Evolutionary conservation across 2,113 vertebrate genomes (phyloP).

Genomic region (Corapipo altera): DNA sequence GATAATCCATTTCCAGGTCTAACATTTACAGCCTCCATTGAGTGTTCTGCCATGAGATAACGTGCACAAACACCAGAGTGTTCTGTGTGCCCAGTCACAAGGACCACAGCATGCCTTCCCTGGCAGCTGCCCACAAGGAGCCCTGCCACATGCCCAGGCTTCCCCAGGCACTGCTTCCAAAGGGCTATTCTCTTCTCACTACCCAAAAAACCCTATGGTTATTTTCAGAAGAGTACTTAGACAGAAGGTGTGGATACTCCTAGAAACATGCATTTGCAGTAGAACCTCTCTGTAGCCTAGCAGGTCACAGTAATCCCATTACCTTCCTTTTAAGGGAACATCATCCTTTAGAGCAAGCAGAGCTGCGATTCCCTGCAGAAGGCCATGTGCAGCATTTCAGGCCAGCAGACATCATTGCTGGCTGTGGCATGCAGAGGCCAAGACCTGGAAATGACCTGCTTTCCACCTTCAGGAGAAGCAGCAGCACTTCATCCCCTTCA

Average conservation of each 20-base stretch:
- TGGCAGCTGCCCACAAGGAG: background rate
- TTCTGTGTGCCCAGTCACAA: rapidly evolving
- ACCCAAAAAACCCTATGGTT: background rate
- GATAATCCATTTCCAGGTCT: background rate
- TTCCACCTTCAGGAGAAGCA: background rate
- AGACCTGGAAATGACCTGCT: background rate
- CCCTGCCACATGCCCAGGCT: background rate
- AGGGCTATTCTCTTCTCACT: background rate
- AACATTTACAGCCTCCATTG: background rate
- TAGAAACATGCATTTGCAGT: background rate
- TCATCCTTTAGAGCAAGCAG: background rate
- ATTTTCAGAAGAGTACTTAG: background rate
- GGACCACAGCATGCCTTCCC: background rate
- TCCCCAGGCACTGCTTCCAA: background rate
- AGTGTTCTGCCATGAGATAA: background rate
- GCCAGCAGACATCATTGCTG: background rate
- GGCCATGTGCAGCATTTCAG: background rate
- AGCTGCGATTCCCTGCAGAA: background rate
- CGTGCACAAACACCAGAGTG: background rate
- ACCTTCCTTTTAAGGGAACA: background rate
- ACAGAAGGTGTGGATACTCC: background rate
- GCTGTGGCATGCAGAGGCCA: background rate
- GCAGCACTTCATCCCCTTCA: background rate
- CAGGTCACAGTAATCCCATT: background rate
- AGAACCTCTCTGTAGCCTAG: background rate